Percentiles rank a stretch among this genome's conserved stretches.
Conservation (phyloP, 2,888 invertebrate species). For the Hydriomena furcata region DNA sequence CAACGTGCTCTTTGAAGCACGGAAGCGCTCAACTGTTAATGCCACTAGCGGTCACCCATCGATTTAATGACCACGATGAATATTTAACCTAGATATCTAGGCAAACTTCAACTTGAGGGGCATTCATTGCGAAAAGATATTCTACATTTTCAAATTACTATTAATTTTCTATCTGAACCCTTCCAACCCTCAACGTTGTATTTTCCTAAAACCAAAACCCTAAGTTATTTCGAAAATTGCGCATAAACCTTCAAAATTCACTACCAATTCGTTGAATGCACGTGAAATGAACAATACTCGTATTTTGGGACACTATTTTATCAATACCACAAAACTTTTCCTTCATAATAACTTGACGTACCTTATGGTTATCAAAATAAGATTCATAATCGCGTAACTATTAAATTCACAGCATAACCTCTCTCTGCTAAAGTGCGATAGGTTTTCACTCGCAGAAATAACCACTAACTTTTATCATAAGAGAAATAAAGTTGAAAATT, state of each 20-base stretch:
- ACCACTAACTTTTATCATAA: background rate
- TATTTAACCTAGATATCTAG: no score
- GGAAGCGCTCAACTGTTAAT: no score
- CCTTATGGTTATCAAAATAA: conserved; percentile 13
- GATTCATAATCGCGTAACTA: conserved; percentile 29
- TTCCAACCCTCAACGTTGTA: background rate
- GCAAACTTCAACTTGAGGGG: no score
- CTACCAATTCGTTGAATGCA: conserved; percentile 68
- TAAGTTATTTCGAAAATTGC: conserved; percentile 46
- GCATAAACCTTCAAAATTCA: conserved; percentile 58
- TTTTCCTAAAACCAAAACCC: conserved; percentile 18
- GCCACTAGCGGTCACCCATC: no score
- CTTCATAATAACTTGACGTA: background rate
- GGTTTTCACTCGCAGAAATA: background rate
- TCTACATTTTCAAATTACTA: no score
- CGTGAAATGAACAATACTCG: conserved; percentile 68
- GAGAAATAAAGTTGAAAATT: background rate
- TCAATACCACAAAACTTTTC: conserved; percentile 5
- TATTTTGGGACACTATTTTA: conserved; percentile 58
- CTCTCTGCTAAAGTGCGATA: conserved; percentile 3
- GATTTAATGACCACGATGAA: no score
- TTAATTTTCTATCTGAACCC: background rate
- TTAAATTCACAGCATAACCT: background rate
- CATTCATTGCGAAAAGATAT: no score
- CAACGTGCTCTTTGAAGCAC: no score